phyloP scores from a whole-genome alignment of 2,797 vertebrate genomes.

The Apogon talboti region DNA sequence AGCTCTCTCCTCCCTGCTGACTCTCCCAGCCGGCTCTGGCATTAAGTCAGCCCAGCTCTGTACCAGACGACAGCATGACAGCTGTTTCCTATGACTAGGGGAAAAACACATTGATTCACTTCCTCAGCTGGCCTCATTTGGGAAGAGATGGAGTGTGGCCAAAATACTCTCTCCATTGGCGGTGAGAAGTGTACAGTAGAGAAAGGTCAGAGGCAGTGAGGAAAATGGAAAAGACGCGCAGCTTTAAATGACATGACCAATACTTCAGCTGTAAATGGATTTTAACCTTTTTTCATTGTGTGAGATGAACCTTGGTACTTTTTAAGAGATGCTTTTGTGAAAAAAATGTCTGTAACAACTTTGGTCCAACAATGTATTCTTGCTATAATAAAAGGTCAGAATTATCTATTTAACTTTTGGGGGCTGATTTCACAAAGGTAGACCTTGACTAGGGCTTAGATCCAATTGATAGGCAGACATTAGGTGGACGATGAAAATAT shows the following conservation, averaged over 20 bases:
- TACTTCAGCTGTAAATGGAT: constrained; percentile 61
- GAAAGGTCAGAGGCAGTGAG: constrained; percentile 65
- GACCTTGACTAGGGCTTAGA: no score
- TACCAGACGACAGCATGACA: constrained; percentile 76
- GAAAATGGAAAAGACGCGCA: constrained; percentile 34
- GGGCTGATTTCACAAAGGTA: no score
- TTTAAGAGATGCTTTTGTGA: constrained; percentile 1
- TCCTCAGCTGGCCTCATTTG: constrained; percentile 76
- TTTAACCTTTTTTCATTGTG: constrained; percentile 56
- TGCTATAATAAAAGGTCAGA: no score
- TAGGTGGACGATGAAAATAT: no score
- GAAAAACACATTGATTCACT: constrained; percentile 77
- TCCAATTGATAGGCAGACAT: no score
- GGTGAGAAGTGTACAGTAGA: constrained; percentile 59
- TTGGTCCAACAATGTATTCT: no score
- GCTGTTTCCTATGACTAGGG: constrained; percentile 80
- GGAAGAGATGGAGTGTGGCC: constrained; percentile 76
- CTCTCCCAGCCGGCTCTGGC: constrained; percentile 69
- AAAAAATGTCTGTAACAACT: no score
- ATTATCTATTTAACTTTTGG: neutral
- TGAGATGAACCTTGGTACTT: constrained; percentile 41
- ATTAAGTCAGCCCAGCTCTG: constrained; percentile 68
- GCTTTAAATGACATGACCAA: constrained; percentile 53
- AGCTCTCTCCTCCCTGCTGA: constrained; percentile 57
- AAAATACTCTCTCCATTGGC: constrained; percentile 50